Percentiles rank a stretch among this genome's conserved stretches.
These are phyloP conservation scores for Ceratoteleas bidentatus DNA, from an alignment of 1,140 invertebrate species.

Conservation along the genomic window DNA sequence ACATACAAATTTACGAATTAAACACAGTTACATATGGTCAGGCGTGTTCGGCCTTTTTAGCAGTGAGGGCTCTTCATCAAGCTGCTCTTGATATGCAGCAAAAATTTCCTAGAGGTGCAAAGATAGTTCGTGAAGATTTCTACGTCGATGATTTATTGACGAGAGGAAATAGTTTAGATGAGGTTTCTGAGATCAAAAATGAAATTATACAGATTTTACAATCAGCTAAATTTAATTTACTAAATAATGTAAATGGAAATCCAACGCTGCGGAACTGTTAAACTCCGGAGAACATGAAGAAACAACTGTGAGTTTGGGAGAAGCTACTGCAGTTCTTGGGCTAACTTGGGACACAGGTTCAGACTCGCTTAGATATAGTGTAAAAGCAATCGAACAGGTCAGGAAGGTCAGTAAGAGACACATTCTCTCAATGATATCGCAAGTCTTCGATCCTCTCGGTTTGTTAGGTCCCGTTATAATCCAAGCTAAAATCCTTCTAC, in stretches of 20 bases:
- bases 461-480: slow-evolving; percentile 29
- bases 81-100: too few relatives aligned
- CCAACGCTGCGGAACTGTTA: neutral
- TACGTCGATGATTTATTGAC: slow-evolving; percentile 1
- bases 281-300: neutral
- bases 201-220: neutral
- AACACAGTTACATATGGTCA: too few relatives aligned
- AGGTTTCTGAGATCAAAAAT: neutral
- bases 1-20: too few relatives aligned
- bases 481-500: slow-evolving; percentile 36
- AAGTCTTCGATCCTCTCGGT: slow-evolving; percentile 51
- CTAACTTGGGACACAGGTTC: neutral
- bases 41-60: too few relatives aligned
- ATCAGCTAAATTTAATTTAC: neutral
- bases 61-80: too few relatives aligned
- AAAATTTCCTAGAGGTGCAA: too few relatives aligned
- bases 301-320: neutral
- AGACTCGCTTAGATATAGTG: neutral
- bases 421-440: slow-evolving; percentile 19
- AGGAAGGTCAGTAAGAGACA: neutral
- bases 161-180: neutral
- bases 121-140: too few relatives aligned
- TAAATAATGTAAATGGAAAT: slow-evolving; percentile 1
- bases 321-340: neutral
- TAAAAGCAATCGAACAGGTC: neutral